Evolutionary conservation across 2,113 vertebrate species (phyloP), one percentile per base, ranked within the genome.

Genomic region (Aleadryas rufinucha): DNA sequence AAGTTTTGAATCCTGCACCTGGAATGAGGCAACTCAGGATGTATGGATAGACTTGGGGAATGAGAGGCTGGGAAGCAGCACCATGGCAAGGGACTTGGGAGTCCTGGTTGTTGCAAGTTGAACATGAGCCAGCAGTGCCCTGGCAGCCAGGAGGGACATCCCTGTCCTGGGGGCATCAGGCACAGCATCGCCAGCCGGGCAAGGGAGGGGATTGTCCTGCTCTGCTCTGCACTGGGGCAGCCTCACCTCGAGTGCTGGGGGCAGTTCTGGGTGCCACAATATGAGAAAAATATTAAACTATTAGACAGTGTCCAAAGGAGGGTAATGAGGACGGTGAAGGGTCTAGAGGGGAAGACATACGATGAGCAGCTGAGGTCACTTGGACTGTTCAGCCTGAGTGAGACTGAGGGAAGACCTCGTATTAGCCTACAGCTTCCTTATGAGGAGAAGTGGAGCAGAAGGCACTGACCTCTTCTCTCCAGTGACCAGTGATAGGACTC

Each of bases 171-270:
- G n/a, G 6, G 0, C 60, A 68, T 53, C n/a, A 75, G 78, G 28
- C 0, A 3, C 45, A 82, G n/a, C 53, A 39, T 45, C 0, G 0
- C 5, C 53, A 60, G 24, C n/a, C 0, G 0, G 20, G 11, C 24
- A 28, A 45, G 39, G 19, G 20, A 45, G 44, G 59, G 23, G 24
- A 83, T 53, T 89, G 28, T 68, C 69, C 61, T 0, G 0, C 13
- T 75, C 33, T 59, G 19, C 22, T 33, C 52, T 74, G 68, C 3
- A 1, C 33, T 68, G 45, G 24, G 16, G 13, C 0, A 0, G 22
- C 22, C 37, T 64, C 68, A 45, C 4, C 28, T 28, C 0, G 0
- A 14, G 21, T 10, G 21, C 15, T 59, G 16, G 22, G 14, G 11
- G 3, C 23, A 53, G n/a, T 14, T 44, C 2, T 39, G 33, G 24